phyloP scores from a whole-genome alignment of 2,888 invertebrate species.

The Meghimatium bilineatum region DNA sequence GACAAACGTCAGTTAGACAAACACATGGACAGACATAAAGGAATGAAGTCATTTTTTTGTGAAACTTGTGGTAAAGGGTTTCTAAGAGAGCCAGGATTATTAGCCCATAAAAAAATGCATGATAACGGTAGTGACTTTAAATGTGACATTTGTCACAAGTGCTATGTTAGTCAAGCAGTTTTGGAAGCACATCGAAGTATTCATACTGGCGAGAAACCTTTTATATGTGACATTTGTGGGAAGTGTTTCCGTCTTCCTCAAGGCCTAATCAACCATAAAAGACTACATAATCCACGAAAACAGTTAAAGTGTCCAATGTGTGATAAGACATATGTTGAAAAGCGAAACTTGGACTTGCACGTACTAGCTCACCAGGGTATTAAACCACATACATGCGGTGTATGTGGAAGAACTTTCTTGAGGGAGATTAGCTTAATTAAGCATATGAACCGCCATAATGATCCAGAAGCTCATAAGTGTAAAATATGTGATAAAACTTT shows the following conservation, averaged over 20 bases:
- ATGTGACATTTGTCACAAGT: slow-evolving; percentile 38
- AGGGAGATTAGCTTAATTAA: slow-evolving; percentile 26
- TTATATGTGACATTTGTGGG: slow-evolving; percentile 41
- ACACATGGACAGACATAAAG: slow-evolving; percentile 42
- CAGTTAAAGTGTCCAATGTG: slow-evolving; percentile 34
- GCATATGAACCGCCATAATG: slow-evolving; percentile 37
- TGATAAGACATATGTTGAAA: slow-evolving; percentile 50
- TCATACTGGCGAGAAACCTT: slow-evolving; percentile 48
- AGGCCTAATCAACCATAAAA: slow-evolving; percentile 37
- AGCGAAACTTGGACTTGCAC: slow-evolving; percentile 46
- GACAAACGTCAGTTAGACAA: slow-evolving; percentile 38
- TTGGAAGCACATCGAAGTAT: slow-evolving; percentile 39
- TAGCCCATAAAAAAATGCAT: slow-evolving; percentile 40
- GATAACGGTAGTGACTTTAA: slow-evolving; percentile 21
- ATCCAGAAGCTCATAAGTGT: slow-evolving; percentile 37
- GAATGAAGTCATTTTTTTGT: slow-evolving; percentile 46
- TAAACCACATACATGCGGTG: slow-evolving; percentile 49
- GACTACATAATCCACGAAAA: slow-evolving; percentile 26
- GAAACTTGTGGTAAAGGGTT: slow-evolving; percentile 49
- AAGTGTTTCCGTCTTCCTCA: slow-evolving; percentile 36
- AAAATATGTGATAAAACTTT: slow-evolving; percentile 38
- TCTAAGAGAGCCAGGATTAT: slow-evolving; percentile 32
- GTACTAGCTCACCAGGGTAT: slow-evolving; percentile 51
- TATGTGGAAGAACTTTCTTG: slow-evolving; percentile 51
- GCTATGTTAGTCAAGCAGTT: slow-evolving; percentile 25